A percentile compares a stretch with the other conserved stretches of the same genome.
phyloP scores from a whole-genome alignment of 2,113 vertebrate species.

The Hippotragus niger region DNA sequence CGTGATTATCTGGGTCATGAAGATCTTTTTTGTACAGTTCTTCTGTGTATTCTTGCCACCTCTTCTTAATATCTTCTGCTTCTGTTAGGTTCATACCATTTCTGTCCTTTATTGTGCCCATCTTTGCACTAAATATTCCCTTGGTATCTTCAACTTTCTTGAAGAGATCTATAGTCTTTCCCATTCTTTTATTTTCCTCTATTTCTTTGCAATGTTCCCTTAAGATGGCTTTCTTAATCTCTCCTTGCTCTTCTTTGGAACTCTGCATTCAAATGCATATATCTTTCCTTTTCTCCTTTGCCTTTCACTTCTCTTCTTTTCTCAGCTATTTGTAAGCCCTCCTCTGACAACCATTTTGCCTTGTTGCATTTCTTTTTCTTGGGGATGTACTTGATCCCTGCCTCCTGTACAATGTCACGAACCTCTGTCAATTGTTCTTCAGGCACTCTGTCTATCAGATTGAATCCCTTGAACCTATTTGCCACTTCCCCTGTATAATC shows the following conservation, averaged over 20 bases:
- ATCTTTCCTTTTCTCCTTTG: background rate
- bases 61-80: background rate
- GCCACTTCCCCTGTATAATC: background rate
- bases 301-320: background rate
- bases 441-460: background rate
- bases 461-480: background rate
- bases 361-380: background rate
- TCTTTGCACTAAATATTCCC: background rate
- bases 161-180: background rate
- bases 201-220: background rate
- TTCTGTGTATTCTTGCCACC: background rate
- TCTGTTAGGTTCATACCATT: background rate
- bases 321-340: background rate
- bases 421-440: background rate
- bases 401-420: background rate
- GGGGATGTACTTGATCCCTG: background rate
- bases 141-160: background rate
- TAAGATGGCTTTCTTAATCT: background rate
- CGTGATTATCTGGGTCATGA: background rate
- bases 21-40: background rate
- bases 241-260: background rate
- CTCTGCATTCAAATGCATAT: accelerated
- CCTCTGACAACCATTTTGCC: background rate
- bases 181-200: background rate
- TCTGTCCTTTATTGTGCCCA: background rate